phyloP scores from a whole-genome alignment of 2,888 invertebrate genomes.

The Drosophila formosana region DNA sequence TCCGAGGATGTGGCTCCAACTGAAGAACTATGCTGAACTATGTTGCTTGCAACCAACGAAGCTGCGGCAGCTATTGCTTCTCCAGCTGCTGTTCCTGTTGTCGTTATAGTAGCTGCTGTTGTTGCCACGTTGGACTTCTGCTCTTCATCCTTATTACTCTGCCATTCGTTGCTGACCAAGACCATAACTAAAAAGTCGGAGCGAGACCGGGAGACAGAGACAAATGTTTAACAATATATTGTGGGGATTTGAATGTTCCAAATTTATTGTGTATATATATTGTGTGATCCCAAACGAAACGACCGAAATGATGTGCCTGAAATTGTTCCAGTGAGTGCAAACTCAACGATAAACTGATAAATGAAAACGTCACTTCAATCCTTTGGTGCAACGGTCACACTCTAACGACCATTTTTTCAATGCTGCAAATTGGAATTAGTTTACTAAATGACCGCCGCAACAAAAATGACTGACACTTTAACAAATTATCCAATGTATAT shows the following conservation, averaged over 20 bases:
- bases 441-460: not conserved
- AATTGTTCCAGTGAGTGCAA: conserved; percentile 23
- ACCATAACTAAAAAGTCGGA: conserved; percentile 79
- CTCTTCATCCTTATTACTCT: conserved; percentile 74
- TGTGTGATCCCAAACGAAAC: conserved; percentile 30
- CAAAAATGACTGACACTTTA: not conserved
- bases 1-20: conserved; percentile 10
- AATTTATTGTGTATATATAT: conserved; percentile 25
- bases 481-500: not conserved
- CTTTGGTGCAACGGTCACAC: not conserved
- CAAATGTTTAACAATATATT: not conserved
- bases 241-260: conserved; percentile 24
- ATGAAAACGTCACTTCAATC: not conserved
- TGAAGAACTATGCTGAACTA: conserved; percentile 1
- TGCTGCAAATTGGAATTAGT: conserved; percentile 2
- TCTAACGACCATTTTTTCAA: not conserved
- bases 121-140: conserved; percentile 53
- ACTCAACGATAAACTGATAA: conserved; percentile 39
- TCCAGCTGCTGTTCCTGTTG: conserved; percentile 35
- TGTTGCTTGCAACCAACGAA: conserved; percentile 24
- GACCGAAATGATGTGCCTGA: conserved; percentile 22
- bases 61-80: conserved; percentile 29
- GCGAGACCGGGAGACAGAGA: conserved; percentile 10
- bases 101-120: conserved; percentile 44
- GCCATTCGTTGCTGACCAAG: conserved; percentile 84